These are phyloP conservation scores for Heteromormyrus szaboi DNA, from an alignment of 2,797 vertebrate genomes.

Conservation along the genomic window DNA sequence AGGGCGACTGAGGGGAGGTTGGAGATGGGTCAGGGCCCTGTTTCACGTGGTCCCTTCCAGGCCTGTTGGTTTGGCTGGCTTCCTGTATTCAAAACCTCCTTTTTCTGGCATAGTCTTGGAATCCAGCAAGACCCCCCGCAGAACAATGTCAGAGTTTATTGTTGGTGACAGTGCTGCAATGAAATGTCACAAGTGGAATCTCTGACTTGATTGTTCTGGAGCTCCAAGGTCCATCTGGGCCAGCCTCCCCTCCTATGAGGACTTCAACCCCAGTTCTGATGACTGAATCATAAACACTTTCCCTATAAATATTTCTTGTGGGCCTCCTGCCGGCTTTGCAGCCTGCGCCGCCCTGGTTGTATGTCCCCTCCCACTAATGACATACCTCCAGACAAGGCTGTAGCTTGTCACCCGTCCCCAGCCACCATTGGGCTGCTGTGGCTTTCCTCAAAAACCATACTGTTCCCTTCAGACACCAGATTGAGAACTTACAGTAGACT, in stretches of 20 bases:
- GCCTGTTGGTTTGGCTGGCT: not conserved
- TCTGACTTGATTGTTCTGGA: not conserved
- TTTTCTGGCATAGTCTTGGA: not conserved
- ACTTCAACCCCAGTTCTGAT: not conserved
- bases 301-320: not conserved
- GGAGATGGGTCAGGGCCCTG: not conserved
- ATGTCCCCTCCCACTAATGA: not conserved
- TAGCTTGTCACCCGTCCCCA: not conserved
- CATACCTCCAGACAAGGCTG: not conserved
- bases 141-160: not conserved
- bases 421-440: not conserved
- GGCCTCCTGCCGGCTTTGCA: not conserved
- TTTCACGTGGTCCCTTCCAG: not conserved
- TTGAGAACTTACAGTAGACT: not conserved
- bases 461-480: not conserved
- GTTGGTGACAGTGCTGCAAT: not conserved
- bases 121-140: not conserved
- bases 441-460: not conserved
- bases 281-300: not conserved
- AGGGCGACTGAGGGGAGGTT: not conserved
- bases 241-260: not conserved
- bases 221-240: not conserved
- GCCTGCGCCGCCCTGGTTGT: not conserved
- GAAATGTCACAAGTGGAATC: not conserved
- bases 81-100: not conserved